phyloP scores from a whole-genome alignment of 2,113 vertebrate genomes.

The Gymnogyps californianus region DNA sequence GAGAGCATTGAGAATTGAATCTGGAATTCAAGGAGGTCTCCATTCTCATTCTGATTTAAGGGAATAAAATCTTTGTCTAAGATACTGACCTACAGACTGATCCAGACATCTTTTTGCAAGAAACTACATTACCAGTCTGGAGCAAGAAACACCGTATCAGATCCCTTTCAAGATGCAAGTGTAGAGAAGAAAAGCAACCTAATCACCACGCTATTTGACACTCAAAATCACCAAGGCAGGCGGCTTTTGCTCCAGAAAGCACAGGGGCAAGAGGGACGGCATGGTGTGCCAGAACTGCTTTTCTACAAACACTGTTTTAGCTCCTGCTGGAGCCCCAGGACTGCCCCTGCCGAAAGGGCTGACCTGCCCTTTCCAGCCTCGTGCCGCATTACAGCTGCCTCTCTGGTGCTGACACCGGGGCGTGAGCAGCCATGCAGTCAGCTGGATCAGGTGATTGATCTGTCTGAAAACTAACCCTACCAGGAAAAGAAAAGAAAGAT shows the following conservation, averaged over 20 bases:
- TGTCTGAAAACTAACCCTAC: not conserved
- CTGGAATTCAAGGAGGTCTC: not conserved
- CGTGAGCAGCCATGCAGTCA: not conserved
- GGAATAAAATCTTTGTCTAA: not conserved
- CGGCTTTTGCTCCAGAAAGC: not conserved
- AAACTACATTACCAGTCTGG: fast-evolving
- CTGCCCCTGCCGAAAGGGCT: not conserved
- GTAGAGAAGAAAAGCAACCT: not conserved
- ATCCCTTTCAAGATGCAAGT: not conserved
- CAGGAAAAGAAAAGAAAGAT: not conserved
- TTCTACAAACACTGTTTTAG: not conserved
- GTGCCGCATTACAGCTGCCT: not conserved
- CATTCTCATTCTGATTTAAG: not conserved
- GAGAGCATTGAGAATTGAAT: not conserved
- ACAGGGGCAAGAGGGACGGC: not conserved
- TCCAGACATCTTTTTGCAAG: not conserved
- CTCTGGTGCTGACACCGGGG: not conserved
- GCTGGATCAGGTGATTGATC: not conserved
- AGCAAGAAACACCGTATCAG: not conserved
- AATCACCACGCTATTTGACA: not conserved
- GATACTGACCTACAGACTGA: not conserved
- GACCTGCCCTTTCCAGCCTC: not conserved
- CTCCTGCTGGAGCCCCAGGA: not conserved
- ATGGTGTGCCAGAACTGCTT: not conserved
- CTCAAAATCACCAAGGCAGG: not conserved